Conservation (phyloP, 2,113 vertebrate genomes). For the Picathartes gymnocephalus region DNA sequence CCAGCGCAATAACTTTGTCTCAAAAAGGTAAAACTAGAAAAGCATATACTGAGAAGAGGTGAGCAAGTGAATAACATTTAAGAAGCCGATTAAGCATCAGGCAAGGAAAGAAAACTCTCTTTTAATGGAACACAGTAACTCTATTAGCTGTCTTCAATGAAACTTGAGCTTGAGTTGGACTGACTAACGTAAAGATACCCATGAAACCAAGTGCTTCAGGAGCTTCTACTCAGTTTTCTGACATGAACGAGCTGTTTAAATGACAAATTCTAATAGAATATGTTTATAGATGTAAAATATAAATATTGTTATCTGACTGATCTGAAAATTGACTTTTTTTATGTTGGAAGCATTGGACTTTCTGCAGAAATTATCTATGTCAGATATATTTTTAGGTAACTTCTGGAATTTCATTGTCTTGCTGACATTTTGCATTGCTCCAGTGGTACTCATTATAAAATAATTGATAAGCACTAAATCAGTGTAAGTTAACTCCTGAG, state of each 20-base stretch:
- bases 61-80: not conserved
- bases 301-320: not conserved
- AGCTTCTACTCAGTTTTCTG: not conserved
- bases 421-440: not conserved
- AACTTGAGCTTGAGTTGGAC: not conserved
- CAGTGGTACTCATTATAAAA: not conserved
- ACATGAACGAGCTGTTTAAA: not conserved
- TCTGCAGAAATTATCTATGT: not conserved
- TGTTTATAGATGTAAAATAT: not conserved
- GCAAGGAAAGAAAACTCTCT: conserved; percentile 1
- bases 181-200: not conserved
- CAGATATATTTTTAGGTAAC: not conserved
- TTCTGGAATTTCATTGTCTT: not conserved
- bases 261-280: not conserved
- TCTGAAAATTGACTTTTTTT: not conserved
- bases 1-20: not conserved
- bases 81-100: not conserved
- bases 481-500: not conserved
- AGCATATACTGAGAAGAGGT: not conserved
- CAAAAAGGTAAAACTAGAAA: not conserved
- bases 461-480: conserved; percentile 1
- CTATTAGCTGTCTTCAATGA: not conserved
- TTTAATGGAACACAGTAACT: conserved; percentile 12
- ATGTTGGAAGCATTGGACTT: not conserved
- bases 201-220: not conserved